Evolutionary conservation across 2,113 vertebrate genomes (phyloP).

Genomic region (Zapus hudsonius): DNA sequence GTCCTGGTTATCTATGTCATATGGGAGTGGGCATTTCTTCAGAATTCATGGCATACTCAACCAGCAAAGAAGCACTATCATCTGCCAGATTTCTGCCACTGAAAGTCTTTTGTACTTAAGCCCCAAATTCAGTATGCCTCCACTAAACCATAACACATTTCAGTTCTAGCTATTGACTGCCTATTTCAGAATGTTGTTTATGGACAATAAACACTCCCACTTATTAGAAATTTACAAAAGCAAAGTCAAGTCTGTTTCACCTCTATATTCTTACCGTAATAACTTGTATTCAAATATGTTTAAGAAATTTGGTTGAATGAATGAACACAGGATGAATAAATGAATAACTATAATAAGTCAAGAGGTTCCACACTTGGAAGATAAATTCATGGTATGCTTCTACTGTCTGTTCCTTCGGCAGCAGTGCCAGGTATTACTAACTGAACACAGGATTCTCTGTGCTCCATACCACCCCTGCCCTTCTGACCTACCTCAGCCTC

Average conservation of each 20-base stretch:
- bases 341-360: neutral
- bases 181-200: slow-evolving; percentile 37
- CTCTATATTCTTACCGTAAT: neutral
- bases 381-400: neutral
- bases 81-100: neutral
- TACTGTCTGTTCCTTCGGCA: neutral
- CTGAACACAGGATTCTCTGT: neutral
- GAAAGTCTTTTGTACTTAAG: neutral
- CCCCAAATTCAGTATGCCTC: slow-evolving; percentile 8
- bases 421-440: neutral
- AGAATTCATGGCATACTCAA: neutral
- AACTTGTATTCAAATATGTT: slow-evolving; percentile 13
- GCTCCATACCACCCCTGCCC: neutral
- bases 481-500: neutral
- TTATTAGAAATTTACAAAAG: neutral
- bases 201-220: slow-evolving; percentile 5
- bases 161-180: slow-evolving; percentile 13
- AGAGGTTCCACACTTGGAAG: neutral
- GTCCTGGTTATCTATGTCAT: neutral
- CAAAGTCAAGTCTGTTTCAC: slow-evolving; percentile 11
- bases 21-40: neutral
- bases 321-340: slow-evolving; percentile 14
- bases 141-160: neutral
- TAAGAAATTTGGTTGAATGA: slow-evolving; percentile 27
- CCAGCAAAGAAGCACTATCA: slow-evolving; percentile 2